Conservation (phyloP, 2,797 vertebrate genomes). For the Hypotaenidia philippensis region DNA sequence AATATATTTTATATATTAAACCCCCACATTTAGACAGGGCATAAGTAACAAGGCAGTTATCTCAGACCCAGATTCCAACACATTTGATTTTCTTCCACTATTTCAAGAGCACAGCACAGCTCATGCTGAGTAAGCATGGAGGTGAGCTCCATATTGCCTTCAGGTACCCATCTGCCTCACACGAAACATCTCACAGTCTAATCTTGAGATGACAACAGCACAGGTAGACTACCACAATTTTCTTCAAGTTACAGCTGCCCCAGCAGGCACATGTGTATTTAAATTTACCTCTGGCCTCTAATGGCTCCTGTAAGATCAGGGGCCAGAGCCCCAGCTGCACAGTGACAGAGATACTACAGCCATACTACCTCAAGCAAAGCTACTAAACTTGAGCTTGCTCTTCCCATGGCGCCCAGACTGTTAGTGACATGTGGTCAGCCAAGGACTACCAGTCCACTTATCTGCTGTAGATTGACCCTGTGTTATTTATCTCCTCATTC, state of each 20-base stretch:
- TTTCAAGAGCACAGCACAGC: background rate
- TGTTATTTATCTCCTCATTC: background rate
- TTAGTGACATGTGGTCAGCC: background rate
- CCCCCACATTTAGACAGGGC: background rate
- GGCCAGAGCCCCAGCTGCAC: background rate
- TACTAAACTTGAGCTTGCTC: background rate
- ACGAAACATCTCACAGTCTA: background rate
- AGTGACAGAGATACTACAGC: background rate
- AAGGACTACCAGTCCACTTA: background rate
- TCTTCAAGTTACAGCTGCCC: background rate
- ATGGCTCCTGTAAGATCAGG: background rate
- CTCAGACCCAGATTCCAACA: background rate
- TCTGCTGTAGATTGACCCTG: background rate
- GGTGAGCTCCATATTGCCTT: fast-evolving
- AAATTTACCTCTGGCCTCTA: background rate
- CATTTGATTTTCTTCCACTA: background rate
- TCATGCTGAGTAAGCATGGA: background rate
- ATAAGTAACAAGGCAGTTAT: background rate
- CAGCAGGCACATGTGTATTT: background rate
- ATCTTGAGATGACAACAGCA: background rate
- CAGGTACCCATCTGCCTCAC: background rate
- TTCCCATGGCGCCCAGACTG: background rate
- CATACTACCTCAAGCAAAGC: background rate
- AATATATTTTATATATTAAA: background rate
- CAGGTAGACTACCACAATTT: background rate